Evolutionary conservation across 2,113 vertebrate species (phyloP), one percentile per base, ranked within the genome.

Genomic region (Entelurus aequoreus): DNA sequence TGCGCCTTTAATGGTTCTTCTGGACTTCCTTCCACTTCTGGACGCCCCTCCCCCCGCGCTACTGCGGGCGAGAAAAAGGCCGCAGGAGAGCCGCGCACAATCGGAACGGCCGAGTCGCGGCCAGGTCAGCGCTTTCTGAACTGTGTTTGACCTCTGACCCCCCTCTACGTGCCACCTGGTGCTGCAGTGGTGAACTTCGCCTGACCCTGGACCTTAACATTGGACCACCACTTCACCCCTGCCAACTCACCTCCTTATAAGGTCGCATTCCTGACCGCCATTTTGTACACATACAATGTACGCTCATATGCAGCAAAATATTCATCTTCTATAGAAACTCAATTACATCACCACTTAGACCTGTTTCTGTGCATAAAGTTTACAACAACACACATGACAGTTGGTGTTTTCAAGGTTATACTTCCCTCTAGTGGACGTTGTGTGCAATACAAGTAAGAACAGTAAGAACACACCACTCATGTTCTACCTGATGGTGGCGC

Each of bases 151-250:
- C 94, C 94, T 91, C 60, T 90, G 90, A 81, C 89, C 86, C 42
- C 85, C 83, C 64, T 69, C 63, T 77, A 86, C 87, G 87, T 91
- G 88, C 88, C 89, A 84, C 89, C 89, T 84, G 79, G 81, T 84
- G 46, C 82, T 89, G 79, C 57, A 48, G 71, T 86, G 84, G 62
- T 95, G 92, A 97, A 95, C 94, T 95, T 94, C 90, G 87, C 86
- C 90, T 95, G 93, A 96, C 93, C 93, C 92, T 94, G 92, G 76
- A 88, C 79, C 90, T 84, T 89, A 93, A 90, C 91, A 91, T 74
- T 91, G 92, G 90, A 90, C 92, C 75, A 51, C n/a, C 73, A 59
- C 1, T 69, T 75, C 69, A 77, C 81, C 79, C 54, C 66, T 52
- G 61, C 50, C 51, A 64, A 48, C 60, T n/a, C 69, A 65, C 67